These are phyloP conservation scores for Pantherophis vulpinus DNA, from an alignment of 2,797 vertebrate genomes.

Conservation along the genomic window DNA sequence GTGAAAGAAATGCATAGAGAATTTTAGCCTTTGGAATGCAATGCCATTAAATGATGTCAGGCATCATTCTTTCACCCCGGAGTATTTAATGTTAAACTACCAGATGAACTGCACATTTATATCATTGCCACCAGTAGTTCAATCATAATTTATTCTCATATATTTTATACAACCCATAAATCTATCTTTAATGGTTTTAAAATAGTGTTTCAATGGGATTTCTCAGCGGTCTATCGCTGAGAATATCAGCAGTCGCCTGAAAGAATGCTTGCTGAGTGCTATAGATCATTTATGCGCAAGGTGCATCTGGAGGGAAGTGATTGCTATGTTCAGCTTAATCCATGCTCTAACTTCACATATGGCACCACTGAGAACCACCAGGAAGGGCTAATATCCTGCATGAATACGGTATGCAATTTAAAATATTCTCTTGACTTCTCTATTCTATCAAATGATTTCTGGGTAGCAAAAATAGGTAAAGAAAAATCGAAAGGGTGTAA, in stretches of 20 bases:
- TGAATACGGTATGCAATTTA: not conserved
- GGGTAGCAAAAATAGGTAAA: not conserved
- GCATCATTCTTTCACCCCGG: not conserved
- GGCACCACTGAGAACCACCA: not conserved
- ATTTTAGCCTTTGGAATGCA: not conserved
- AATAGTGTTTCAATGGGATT: not conserved
- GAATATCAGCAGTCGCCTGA: not conserved
- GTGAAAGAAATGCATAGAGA: not conserved
- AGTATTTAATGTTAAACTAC: not conserved
- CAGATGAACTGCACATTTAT: not conserved
- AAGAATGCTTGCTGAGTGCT: not conserved
- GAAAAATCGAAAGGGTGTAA: not conserved
- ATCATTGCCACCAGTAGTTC: not conserved
- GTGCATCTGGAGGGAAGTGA: not conserved
- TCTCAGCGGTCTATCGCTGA: not conserved
- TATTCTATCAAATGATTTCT: not conserved
- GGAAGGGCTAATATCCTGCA: not conserved
- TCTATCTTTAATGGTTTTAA: not conserved
- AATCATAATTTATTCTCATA: not conserved
- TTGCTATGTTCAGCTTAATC: not conserved
- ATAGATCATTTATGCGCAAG: not conserved
- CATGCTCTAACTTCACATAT: not conserved
- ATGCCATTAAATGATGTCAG: not conserved
- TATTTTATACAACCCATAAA: not conserved
- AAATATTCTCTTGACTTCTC: not conserved